A percentile compares a stretch with the other conserved stretches of the same genome.
Conservation (phyloP, 2,113 vertebrate species). For the Cyanoramphus novaezelandiae region DNA sequence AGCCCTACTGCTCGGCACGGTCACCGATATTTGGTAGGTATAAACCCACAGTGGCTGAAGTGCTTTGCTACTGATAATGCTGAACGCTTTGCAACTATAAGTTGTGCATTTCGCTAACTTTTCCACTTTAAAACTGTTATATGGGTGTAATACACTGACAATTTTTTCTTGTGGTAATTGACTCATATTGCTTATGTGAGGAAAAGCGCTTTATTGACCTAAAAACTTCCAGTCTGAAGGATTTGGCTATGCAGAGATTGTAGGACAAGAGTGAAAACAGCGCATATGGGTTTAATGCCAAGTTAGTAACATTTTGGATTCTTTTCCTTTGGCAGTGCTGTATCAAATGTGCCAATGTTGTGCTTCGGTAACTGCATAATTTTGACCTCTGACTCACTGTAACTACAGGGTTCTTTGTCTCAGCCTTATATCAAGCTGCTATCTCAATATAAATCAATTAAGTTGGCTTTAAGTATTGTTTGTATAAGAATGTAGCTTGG, state of each 20-base stretch:
- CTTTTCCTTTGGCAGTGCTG: background rate
- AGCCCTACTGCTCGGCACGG: conserved; percentile 9
- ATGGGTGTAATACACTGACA: background rate
- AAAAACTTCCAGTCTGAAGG: accelerated
- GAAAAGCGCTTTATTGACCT: background rate
- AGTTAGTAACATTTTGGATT: background rate
- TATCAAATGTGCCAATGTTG: background rate
- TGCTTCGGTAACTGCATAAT: background rate
- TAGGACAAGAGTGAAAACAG: background rate
- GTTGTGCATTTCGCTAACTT: background rate
- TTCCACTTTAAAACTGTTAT: background rate
- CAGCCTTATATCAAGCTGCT: background rate
- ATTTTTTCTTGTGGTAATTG: background rate
- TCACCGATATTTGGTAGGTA: conserved; percentile 70
- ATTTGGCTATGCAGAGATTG: background rate
- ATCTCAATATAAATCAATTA: background rate
- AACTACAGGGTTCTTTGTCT: background rate
- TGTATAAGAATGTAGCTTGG: background rate
- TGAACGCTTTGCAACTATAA: accelerated
- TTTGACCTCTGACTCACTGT: background rate
- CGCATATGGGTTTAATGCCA: background rate
- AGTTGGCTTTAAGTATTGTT: background rate
- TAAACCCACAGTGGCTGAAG: accelerated
- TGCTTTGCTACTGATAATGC: accelerated
- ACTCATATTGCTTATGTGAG: background rate